Evolutionary conservation across 1,140 invertebrate genomes (phyloP).

Genomic region (Elysia chlorotica): DNA sequence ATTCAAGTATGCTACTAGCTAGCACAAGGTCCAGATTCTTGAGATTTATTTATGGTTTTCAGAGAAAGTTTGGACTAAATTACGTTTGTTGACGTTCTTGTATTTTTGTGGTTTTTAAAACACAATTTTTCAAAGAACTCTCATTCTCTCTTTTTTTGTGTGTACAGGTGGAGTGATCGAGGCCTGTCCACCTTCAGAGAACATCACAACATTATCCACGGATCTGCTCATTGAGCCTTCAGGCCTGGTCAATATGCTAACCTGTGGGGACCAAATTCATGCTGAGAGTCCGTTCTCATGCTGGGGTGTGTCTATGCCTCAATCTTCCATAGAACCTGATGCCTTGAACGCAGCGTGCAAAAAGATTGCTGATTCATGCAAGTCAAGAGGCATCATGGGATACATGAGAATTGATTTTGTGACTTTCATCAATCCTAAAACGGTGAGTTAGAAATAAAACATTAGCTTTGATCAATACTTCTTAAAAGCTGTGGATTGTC

Average conservation of each 20-base stretch:
- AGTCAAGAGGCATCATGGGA: slow-evolving; percentile 57
- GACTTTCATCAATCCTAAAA: slow-evolving; percentile 58
- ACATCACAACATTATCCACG: slow-evolving; percentile 55
- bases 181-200: slow-evolving; percentile 60
- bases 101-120: too few species aligned
- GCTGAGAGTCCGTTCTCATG: slow-evolving; percentile 55
- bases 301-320: slow-evolving; percentile 61
- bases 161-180: slow-evolving; percentile 62
- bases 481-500: too few species aligned
- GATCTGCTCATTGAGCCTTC: slow-evolving; percentile 60
- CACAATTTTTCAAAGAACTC: too few species aligned
- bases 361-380: slow-evolving; percentile 57
- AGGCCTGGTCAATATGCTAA: slow-evolving; percentile 48
- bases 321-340: slow-evolving; percentile 58
- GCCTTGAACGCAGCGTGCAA: slow-evolving; percentile 50
- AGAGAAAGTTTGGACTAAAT: too few species aligned
- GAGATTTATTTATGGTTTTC: too few species aligned
- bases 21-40: too few species aligned
- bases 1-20: too few species aligned
- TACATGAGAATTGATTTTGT: slow-evolving; percentile 60
- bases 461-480: too few species aligned
- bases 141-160: too few species aligned
- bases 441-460: slow-evolving; percentile 54
- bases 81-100: too few species aligned
- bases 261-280: slow-evolving; percentile 61